phyloP scores from a whole-genome alignment of 2,113 vertebrate genomes.

The Semnornis frantzii region DNA sequence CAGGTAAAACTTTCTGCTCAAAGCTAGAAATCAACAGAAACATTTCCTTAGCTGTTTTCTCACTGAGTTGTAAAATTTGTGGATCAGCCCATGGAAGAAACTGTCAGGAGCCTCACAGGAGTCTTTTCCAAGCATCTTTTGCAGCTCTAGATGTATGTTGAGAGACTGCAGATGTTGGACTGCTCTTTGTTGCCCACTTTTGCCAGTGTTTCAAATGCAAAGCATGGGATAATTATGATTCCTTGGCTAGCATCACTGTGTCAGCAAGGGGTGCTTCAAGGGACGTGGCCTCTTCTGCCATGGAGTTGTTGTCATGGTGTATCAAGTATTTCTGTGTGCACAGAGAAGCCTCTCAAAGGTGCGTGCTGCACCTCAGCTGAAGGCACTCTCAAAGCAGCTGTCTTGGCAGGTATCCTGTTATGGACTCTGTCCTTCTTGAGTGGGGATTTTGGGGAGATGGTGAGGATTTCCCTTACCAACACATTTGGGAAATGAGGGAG shows the following conservation, averaged over 20 bases:
- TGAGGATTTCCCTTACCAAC: background rate
- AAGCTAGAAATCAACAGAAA: background rate
- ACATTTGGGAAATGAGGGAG: background rate
- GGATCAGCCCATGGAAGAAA: background rate
- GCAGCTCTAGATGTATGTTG: background rate
- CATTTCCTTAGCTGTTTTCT: background rate
- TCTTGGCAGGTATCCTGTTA: background rate
- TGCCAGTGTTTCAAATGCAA: background rate
- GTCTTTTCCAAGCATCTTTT: background rate
- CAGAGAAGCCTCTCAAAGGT: background rate
- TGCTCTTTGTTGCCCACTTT: background rate
- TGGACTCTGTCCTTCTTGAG: background rate
- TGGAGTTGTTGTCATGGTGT: background rate
- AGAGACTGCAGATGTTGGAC: background rate
- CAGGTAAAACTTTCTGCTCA: background rate
- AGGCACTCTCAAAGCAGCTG: background rate
- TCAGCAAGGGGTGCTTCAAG: background rate
- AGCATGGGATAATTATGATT: background rate
- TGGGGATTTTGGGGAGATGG: background rate
- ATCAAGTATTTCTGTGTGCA: background rate
- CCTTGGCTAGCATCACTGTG: background rate
- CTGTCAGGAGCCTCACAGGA: background rate
- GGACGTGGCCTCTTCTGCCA: background rate
- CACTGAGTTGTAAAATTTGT: background rate
- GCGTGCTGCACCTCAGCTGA: background rate